A percentile compares a stretch with the other conserved stretches of the same genome.
Evolutionary conservation across 2,888 invertebrate genomes (phyloP).

Genomic region (Sclerodermus sp.): DNA sequence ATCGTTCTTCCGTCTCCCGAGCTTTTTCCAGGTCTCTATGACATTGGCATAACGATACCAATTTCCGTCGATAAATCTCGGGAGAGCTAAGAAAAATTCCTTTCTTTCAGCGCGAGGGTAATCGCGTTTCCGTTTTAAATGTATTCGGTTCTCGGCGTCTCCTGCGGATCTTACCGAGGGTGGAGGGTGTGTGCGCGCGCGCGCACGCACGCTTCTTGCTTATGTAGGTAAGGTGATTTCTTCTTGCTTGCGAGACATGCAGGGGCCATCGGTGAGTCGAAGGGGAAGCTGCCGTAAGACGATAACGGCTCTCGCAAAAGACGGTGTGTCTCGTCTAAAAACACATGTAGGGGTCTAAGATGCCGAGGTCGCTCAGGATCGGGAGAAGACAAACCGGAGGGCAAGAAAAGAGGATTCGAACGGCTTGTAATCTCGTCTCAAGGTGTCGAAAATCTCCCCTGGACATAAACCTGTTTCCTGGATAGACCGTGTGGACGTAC

Average conservation of each 20-base stretch:
- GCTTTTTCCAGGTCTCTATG: conserved; percentile 22
- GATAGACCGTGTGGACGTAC: too few relatives aligned
- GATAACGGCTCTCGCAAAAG: conserved; percentile 21
- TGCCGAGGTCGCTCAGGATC: conserved; percentile 19
- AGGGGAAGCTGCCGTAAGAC: conserved; percentile 20
- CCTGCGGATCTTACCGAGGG: neutral
- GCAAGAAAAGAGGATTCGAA: conserved; percentile 50
- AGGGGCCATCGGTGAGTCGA: conserved; percentile 4
- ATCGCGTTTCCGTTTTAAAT: conserved; percentile 52
- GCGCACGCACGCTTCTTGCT: conserved; percentile 1
- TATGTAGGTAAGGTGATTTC: too few relatives aligned
- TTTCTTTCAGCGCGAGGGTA: conserved; percentile 27
- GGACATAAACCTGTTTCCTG: neutral
- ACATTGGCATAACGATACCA: conserved; percentile 33
- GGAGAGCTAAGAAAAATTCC: conserved; percentile 30
- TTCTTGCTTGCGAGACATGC: neutral
- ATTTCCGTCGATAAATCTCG: conserved; percentile 51
- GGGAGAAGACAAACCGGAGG: conserved; percentile 24
- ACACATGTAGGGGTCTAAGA: conserved; percentile 33
- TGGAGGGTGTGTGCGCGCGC: neutral
- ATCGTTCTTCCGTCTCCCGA: conserved; percentile 23
- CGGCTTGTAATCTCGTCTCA: conserved; percentile 51
- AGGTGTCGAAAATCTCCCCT: conserved; percentile 36
- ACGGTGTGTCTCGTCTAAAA: conserved; percentile 15
- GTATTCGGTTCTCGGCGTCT: conserved; percentile 39